A percentile compares a stretch with the other conserved stretches of the same genome.
Evolutionary conservation across 2,113 vertebrate genomes (phyloP).

Genomic region (Lagopus leucura): DNA sequence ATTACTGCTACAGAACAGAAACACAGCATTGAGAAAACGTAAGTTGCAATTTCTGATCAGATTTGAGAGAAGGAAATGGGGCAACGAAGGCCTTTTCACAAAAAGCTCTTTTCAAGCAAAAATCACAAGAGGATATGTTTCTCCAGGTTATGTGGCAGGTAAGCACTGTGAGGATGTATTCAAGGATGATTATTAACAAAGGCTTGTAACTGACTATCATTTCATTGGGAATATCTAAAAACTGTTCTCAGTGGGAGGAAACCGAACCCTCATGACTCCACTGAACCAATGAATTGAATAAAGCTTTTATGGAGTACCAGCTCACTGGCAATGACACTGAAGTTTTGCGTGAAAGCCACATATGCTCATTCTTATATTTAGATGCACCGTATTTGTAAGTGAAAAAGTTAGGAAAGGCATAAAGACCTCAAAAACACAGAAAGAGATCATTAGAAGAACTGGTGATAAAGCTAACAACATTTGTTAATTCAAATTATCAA

Average conservation of each 20-base stretch:
- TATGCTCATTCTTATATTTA: background rate
- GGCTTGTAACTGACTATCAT: background rate
- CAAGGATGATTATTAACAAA: background rate
- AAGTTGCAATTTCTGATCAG: background rate
- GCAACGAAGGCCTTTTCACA: background rate
- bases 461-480: background rate
- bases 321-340: background rate
- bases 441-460: background rate
- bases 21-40: background rate
- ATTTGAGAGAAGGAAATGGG: background rate
- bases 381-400: background rate
- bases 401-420: background rate
- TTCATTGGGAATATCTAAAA: constrained; percentile 1
- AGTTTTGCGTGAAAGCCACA: background rate
- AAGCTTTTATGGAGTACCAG: background rate
- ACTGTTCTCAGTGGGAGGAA: background rate
- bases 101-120: background rate
- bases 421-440: background rate
- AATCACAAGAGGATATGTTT: background rate
- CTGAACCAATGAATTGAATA: background rate
- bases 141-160: background rate
- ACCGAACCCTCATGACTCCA: background rate
- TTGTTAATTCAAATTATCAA: background rate
- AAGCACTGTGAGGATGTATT: background rate
- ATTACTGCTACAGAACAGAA: background rate